Conservation (phyloP, 2,113 vertebrate species). For the Zonotrichia leucophrys region DNA sequence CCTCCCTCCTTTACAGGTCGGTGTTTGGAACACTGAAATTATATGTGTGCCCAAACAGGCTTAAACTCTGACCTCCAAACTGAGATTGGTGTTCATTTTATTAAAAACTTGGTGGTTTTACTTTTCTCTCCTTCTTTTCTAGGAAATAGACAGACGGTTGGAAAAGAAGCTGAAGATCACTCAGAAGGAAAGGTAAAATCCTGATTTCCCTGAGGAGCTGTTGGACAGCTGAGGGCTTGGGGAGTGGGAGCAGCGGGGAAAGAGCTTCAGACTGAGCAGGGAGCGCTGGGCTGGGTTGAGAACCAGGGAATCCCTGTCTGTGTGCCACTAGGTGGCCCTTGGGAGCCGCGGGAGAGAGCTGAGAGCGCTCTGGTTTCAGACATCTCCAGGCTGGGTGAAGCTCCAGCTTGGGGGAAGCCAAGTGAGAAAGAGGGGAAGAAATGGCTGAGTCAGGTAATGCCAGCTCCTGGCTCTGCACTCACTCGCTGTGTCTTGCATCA, state of each 20-base stretch:
- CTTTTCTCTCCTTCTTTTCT: constrained; percentile 39
- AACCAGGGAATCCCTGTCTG: not conserved
- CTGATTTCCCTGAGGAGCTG: not conserved
- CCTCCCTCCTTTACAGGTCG: accelerated
- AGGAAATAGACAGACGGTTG: constrained; percentile 97
- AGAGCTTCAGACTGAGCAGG: not conserved
- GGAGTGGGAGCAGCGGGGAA: not conserved
- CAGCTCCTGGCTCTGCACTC: not conserved
- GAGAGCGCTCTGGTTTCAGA: not conserved
- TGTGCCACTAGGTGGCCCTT: not conserved
- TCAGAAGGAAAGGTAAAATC: constrained; percentile 88
- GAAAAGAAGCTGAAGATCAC: constrained; percentile 95
- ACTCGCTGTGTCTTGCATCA: not conserved
- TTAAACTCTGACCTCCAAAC: accelerated
- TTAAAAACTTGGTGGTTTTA: not conserved
- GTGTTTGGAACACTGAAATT: accelerated
- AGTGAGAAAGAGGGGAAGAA: not conserved
- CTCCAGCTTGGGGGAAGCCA: not conserved
- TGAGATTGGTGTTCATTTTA: not conserved
- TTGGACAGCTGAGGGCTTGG: not conserved
- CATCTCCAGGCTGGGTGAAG: not conserved
- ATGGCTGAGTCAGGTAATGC: not conserved
- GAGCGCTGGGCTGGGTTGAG: accelerated
- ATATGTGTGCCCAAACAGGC: not conserved
- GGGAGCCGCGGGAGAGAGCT: accelerated